Evolutionary conservation across 2,113 vertebrate species (phyloP), one percentile per base, ranked within the genome.

Genomic region (Phrynosoma platyrhinos): DNA sequence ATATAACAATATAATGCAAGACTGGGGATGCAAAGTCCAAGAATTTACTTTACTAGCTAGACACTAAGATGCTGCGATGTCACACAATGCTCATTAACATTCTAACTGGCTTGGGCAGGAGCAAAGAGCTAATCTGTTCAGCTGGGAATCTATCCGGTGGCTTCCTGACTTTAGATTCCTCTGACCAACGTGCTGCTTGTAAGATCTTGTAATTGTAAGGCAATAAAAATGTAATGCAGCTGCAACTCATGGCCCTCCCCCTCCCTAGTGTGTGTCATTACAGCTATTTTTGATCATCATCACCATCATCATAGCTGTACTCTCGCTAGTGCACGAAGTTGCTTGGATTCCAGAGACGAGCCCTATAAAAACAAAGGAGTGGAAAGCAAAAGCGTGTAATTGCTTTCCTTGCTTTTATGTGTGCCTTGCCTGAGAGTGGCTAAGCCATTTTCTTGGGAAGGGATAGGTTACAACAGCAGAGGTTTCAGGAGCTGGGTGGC

Each of bases 311-410:
- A 7, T 68, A 2, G 10, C 76, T 40, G 14, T 7, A 20, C 2
- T 82, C 79, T 83, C 91, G 10, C 75, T 84, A 91, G 71, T 91
- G 92, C 85, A 88, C 82, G 72, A 74, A 93, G 74, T 88, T 82
- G 91, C 94, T 93, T 89, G 36, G 91, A 21, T 74, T 87, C 87
- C 13, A 2, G 4, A 91, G 89, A 86, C 85, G 74, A 91, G 90
- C 87, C 89, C 92, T 75, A 42, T 89, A 90, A 95, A 93, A 87
- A 16, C 91, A 42, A 72, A 83, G 92, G 85, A 90, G 69, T 80
- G 93, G 89, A 75, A 94, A 12, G 92, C 14, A 10, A 79, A 91
- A 82, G 93, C 91, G 90, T 91, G 93, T 90, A 92, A 95, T 95
- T 95, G 91, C 93, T 94, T 94, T 92, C 10, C 83, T 74, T 16